Conservation (phyloP, 2,888 invertebrate genomes). For the Calliphora vomitoria region DNA sequence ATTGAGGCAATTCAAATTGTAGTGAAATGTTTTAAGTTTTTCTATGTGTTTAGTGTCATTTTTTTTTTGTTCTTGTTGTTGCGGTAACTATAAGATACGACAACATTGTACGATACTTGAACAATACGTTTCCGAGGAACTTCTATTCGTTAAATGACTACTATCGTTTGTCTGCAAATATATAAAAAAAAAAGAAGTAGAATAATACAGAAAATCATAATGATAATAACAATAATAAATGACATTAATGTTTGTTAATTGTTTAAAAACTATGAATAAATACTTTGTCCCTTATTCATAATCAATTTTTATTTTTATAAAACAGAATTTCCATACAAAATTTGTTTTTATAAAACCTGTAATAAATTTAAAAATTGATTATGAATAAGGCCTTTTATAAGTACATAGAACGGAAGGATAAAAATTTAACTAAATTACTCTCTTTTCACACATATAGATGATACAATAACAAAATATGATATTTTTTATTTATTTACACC, state of each 20-base stretch:
- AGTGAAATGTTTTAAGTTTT: constrained; percentile 66
- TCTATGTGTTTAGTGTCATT: background rate
- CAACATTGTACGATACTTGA: constrained; percentile 71
- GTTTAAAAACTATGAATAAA: too few relatives aligned
- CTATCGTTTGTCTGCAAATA: constrained; percentile 72
- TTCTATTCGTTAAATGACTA: constrained; percentile 68
- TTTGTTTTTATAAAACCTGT: too few relatives aligned
- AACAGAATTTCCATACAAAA: too few relatives aligned
- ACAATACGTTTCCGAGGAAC: constrained; percentile 65
- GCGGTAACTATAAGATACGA: constrained; percentile 69
- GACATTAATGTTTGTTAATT: background rate
- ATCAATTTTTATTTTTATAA: too few relatives aligned
- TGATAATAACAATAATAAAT: constrained; percentile 18
- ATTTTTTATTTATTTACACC: too few relatives aligned
- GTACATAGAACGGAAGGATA: too few relatives aligned
- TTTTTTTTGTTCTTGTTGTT: background rate
- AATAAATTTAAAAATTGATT: too few relatives aligned
- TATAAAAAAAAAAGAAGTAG: constrained; percentile 38
- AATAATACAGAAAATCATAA: constrained; percentile 57
- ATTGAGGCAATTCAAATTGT: constrained; percentile 63
- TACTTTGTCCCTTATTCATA: too few relatives aligned
- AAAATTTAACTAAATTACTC: too few relatives aligned
- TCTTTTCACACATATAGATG: too few relatives aligned
- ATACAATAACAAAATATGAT: too few relatives aligned
- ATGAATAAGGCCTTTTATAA: too few relatives aligned